Evolutionary conservation across 2,888 invertebrate species (phyloP).

Genomic region (Napeogenes sylphis): DNA sequence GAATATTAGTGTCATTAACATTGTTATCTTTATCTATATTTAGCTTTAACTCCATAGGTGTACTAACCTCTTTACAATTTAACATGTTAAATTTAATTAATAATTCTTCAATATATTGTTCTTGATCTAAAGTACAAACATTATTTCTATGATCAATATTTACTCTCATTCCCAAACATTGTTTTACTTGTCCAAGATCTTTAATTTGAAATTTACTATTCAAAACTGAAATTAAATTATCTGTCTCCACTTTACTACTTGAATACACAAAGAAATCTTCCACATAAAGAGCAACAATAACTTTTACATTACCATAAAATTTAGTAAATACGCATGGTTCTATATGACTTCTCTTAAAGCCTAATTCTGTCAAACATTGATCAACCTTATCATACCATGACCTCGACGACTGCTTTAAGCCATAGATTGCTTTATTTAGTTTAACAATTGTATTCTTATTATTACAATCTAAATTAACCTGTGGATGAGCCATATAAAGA

Average conservation of each 20-base stretch:
- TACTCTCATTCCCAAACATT: conserved; percentile 21
- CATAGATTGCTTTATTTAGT: conserved; percentile 17
- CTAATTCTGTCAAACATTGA: conserved; percentile 11
- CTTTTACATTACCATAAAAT: conserved; percentile 7
- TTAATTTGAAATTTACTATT: conserved; percentile 19
- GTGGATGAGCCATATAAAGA: too few species aligned
- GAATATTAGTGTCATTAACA: too few species aligned
- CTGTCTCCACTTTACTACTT: conserved; percentile 14
- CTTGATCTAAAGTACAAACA: too few species aligned
- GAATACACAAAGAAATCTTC: conserved; percentile 22
- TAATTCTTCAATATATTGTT: too few species aligned
- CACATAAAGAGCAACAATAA: conserved; percentile 13
- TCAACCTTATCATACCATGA: conserved; percentile 16
- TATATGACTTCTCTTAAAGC: conserved; percentile 8
- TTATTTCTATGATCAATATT: conserved; percentile 13
- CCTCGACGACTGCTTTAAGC: conserved; percentile 10
- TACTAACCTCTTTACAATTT: too few species aligned
- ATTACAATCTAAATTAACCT: too few species aligned
- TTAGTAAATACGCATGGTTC: conserved; percentile 20
- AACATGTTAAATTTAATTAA: too few species aligned
- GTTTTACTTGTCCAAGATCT: too few species aligned
- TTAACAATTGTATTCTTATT: too few species aligned
- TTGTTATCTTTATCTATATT: too few species aligned
- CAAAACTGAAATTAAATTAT: conserved; percentile 20
- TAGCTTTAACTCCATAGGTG: too few species aligned